Percentiles rank a stretch among this genome's conserved stretches.
Evolutionary conservation across 2,888 invertebrate species (phyloP).

Genomic region (Hypolimnas misippus): DNA sequence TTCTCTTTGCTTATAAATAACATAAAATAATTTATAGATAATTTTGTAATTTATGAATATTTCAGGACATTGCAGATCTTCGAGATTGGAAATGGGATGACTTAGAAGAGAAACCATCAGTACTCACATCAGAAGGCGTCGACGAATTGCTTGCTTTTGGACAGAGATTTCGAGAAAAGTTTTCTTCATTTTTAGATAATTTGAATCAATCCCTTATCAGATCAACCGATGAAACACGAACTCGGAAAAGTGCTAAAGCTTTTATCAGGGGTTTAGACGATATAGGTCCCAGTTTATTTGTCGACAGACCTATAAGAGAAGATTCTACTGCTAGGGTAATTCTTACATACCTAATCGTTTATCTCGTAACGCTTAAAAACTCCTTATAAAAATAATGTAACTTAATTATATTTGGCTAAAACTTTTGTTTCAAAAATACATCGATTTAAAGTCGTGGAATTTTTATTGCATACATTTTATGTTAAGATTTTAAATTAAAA

Average conservation of each 20-base stretch:
- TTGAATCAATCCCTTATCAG: constrained; percentile 59
- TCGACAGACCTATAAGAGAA: constrained; percentile 27
- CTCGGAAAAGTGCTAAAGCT: constrained; percentile 75
- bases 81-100: constrained; percentile 85
- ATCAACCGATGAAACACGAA: constrained; percentile 77
- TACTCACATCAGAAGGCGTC: constrained; percentile 74
- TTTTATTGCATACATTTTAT: no score
- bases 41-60: constrained; percentile 23
- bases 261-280: constrained; percentile 75
- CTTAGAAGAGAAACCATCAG: constrained; percentile 74
- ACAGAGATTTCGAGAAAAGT: constrained; percentile 40
- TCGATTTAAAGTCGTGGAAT: no score
- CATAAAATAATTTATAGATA: no score
- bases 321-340: constrained; percentile 34
- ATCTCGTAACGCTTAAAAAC: background rate
- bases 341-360: no score
- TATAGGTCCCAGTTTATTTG: constrained; percentile 17
- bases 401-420: no score
- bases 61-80: constrained; percentile 84
- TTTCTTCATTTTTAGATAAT: constrained; percentile 57
- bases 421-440: no score
- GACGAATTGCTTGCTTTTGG: constrained; percentile 85
- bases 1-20: no score
- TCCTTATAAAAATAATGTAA: background rate
- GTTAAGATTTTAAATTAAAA: no score